Percentiles rank a stretch among this genome's conserved stretches.
Evolutionary conservation across 1,140 invertebrate genomes (phyloP).

Genomic region (Formica selysi): DNA sequence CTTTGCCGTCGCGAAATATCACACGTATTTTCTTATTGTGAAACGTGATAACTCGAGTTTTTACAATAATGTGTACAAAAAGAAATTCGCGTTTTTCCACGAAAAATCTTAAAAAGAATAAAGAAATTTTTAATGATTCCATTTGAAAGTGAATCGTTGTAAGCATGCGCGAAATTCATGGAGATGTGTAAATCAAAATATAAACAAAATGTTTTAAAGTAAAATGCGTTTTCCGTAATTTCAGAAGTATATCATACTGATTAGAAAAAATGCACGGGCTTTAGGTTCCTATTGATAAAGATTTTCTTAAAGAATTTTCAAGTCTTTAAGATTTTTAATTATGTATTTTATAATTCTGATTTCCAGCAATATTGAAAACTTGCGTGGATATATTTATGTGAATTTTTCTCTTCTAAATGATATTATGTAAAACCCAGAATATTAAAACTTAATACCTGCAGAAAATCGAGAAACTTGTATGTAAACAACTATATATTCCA

Average conservation of each 20-base stretch:
- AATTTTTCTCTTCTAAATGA: no score
- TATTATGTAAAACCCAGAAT: no score
- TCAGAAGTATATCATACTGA: not conserved
- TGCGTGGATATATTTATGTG: no score
- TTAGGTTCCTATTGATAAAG: not conserved
- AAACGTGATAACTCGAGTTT: not conserved
- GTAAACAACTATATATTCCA: not conserved
- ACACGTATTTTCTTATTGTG: not conserved
- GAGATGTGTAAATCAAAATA: constrained; percentile 16
- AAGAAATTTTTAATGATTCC: not conserved
- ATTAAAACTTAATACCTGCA: no score
- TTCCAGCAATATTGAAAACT: no score
- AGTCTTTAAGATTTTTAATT: not conserved
- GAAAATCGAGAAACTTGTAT: no score
- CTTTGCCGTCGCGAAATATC: constrained; percentile 53
- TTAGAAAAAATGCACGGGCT: not conserved
- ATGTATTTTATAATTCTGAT: not conserved
- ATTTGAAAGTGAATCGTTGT: not conserved
- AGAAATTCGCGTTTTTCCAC: not conserved
- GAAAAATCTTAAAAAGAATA: not conserved
- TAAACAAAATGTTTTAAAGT: constrained; percentile 15
- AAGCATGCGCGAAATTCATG: not conserved
- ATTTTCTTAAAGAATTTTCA: no score
- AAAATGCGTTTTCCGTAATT: not conserved
- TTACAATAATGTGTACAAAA: not conserved